Base-by-base conservation (phyloP, 2,888 invertebrate species). In the Drosophila aldrichi region DNA sequence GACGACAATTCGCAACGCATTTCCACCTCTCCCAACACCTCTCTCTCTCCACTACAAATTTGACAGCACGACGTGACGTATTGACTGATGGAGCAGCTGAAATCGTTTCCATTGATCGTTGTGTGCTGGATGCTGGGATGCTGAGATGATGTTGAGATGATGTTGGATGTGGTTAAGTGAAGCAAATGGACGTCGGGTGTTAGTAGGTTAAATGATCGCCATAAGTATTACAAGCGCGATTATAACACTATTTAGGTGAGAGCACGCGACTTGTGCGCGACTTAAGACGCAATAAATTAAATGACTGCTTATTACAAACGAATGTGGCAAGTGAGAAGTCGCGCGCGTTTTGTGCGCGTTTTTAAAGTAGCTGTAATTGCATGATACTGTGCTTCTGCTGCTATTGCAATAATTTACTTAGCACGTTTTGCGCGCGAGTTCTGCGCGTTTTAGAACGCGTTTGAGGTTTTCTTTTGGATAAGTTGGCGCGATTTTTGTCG, bases 151-250 rank as follows among this genome's bases (percentile, higher is more conserved):
- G 38, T 1, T 25, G 16, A 29, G 16, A 25, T 63, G 16, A 25
- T 63, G 32, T 32, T 49, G 43, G 55, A 25, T 40, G 46, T 57
- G 41, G 60, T 16, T 58, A 68, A 70, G 61, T 77, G 72, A 46
- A 62, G 75, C 69, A 78, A 75, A 54, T 29, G 29, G 29, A 7
- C 58, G 76, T 46, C 62, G 57, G 76, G 80, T 49, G n/a, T 88
- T 84, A 82, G 80, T 89, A 74, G 86, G 82, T 89, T 83, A 83
- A 89, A 87, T 67, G 85, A 51, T 62, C 68, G 44, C 32, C 48
- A 40, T 51, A 51, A 43, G 25, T 58, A 74, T 87, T 81, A 64
- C 65, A 60, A 52, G 44, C 64, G 52, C 71, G 66, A 72, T 82
- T 65, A 77, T 49, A 58, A 54, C 61, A 62, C 46, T 49, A 41